Evolutionary conservation across 2,888 invertebrate species (phyloP).

Genomic region (Harmothoe impar): DNA sequence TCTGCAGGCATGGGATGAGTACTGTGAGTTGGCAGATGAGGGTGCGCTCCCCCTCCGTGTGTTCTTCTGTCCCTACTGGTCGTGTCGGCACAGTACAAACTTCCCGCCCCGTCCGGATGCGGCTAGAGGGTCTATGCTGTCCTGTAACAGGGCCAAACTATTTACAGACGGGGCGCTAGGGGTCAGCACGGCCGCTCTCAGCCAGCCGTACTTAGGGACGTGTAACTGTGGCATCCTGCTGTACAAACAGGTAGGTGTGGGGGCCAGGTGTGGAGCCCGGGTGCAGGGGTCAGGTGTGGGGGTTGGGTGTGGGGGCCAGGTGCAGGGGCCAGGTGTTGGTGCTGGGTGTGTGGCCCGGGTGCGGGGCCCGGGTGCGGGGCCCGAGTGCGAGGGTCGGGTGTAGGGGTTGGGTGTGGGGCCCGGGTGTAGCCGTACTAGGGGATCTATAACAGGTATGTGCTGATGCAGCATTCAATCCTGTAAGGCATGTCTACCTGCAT

Average conservation of each 20-base stretch:
- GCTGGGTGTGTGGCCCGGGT: too few species aligned
- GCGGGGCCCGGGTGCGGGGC: too few species aligned
- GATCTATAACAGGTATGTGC: too few species aligned
- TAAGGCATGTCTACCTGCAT: too few species aligned
- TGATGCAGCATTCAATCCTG: too few species aligned
- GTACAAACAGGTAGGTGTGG: conserved; percentile 65
- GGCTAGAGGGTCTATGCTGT: conserved; percentile 63
- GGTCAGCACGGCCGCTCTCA: conserved; percentile 70
- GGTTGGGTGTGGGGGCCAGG: too few species aligned
- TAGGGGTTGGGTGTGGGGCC: too few species aligned
- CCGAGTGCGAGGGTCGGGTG: too few species aligned
- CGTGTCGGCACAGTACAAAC: not conserved
- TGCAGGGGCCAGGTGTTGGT: too few species aligned
- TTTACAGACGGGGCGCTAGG: conserved; percentile 71
- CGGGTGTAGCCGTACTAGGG: too few species aligned
- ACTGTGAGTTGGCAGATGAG: conserved; percentile 67
- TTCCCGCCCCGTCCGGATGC: conserved; percentile 64
- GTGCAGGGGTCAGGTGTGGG: too few species aligned
- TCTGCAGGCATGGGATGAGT: conserved; percentile 68
- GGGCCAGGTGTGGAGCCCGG: too few species aligned
- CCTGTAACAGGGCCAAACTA: conserved; percentile 69
- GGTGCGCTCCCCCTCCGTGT: conserved; percentile 69
- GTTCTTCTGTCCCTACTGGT: conserved; percentile 66
- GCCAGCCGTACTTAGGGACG: conserved; percentile 66
- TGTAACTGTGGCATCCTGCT: conserved; percentile 66